These are phyloP conservation scores for Pegoplata infirma DNA, from an alignment of 2,888 invertebrate genomes.

Conservation along the genomic window DNA sequence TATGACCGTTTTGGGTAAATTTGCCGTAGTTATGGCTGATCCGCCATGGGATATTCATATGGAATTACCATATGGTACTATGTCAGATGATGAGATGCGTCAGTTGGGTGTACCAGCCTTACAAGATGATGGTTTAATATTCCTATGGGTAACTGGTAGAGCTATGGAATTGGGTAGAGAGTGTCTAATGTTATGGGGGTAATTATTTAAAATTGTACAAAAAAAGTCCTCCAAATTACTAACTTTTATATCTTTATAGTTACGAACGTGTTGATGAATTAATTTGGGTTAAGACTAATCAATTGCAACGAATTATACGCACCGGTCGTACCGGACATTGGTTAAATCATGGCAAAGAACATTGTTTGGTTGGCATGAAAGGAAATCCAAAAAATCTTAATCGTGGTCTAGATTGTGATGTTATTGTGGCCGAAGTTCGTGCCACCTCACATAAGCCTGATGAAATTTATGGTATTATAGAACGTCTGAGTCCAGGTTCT, in stretches of 20 bases:
- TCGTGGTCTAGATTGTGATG: constrained; percentile 97
- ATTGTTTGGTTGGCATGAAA: constrained; percentile 97
- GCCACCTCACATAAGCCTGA: constrained; percentile 99
- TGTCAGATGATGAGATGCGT: constrained; percentile 99
- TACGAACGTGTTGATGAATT: constrained; percentile 97
- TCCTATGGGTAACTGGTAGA: constrained; percentile 98
- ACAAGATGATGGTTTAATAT: constrained; percentile 97
- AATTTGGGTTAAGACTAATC: constrained; percentile 99
- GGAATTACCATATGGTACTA: constrained; percentile 98
- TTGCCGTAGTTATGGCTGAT: constrained; percentile 99
- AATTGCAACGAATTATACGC: constrained; percentile 96
- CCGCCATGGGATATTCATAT: constrained; percentile 99
- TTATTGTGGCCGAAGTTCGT: constrained; percentile 98
- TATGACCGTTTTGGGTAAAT: constrained; percentile 86
- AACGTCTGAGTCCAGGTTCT: constrained; percentile 96
- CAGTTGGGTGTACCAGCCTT: constrained; percentile 94
- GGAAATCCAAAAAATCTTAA: constrained; percentile 94
- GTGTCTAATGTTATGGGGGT: constrained; percentile 96
- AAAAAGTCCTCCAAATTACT: not conserved
- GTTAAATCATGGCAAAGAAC: constrained; percentile 99
- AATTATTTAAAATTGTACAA: constrained; percentile 11
- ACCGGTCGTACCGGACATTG: constrained; percentile 99
- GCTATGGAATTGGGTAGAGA: constrained; percentile 92
- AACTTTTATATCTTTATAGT: constrained; percentile 53
- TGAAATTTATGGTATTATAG: constrained; percentile 98